Conservation (phyloP, 1,140 invertebrate genomes). For the Bombus difficillimus region DNA sequence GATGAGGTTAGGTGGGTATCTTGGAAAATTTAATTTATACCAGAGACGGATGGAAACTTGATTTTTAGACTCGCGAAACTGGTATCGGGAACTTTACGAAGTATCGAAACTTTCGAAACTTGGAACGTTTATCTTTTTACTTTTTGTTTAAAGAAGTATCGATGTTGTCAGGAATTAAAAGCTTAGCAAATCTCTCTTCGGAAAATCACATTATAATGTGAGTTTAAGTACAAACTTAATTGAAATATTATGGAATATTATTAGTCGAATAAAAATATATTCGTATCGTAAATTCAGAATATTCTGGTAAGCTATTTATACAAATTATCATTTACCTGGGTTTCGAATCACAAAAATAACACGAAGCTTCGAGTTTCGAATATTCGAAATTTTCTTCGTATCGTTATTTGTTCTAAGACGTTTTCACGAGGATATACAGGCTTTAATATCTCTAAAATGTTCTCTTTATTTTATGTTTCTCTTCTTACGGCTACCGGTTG, state of each 20-base stretch:
- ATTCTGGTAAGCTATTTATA: too few relatives aligned
- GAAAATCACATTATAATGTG: too few relatives aligned
- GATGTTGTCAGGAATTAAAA: not conserved
- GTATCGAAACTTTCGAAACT: not conserved
- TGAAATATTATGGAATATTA: too few relatives aligned
- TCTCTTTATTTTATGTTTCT: slow-evolving; percentile 38
- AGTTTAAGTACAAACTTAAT: too few relatives aligned
- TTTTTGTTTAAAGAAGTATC: not conserved
- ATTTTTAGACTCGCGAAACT: not conserved
- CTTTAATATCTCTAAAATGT: not conserved
- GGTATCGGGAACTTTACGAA: not conserved
- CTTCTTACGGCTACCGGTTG: not conserved
- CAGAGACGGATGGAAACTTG: too few relatives aligned
- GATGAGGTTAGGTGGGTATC: slow-evolving; percentile 93
- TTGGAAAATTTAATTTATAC: not conserved
- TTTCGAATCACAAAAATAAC: not conserved
- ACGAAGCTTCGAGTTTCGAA: not conserved
- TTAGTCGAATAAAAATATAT: not conserved
- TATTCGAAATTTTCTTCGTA: not conserved
- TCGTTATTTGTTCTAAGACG: not conserved
- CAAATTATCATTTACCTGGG: not conserved
- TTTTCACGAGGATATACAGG: too few relatives aligned
- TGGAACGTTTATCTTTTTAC: not conserved
- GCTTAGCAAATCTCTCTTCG: too few relatives aligned
- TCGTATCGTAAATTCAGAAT: not conserved